A percentile compares a stretch with the other conserved stretches of the same genome.
These are phyloP conservation scores for Drosophila nikananu DNA, from an alignment of 1,140 invertebrate species.

Conservation along the genomic window DNA sequence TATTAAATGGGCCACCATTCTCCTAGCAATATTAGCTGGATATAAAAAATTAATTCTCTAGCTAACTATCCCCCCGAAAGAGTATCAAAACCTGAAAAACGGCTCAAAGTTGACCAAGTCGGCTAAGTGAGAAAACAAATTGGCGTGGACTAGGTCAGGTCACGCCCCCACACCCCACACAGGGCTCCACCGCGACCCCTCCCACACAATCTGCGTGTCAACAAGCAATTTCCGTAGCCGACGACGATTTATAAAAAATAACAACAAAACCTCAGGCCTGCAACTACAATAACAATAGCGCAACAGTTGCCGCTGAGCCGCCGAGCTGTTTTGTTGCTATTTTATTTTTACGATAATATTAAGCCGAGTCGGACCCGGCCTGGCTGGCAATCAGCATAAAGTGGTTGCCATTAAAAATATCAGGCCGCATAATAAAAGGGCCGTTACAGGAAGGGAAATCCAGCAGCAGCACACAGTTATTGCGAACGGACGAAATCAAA, in stretches of 20 bases:
- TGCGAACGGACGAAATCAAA: conserved; percentile 64
- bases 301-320: conserved; percentile 57
- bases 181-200: conserved; percentile 4
- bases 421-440: conserved; percentile 78
- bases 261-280: conserved; percentile 33
- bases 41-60: not conserved
- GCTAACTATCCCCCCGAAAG: not conserved
- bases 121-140: conserved; percentile 69
- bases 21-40: not conserved
- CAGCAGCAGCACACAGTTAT: conserved; percentile 1
- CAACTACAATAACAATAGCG: conserved; percentile 37
- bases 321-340: conserved; percentile 53
- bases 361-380: conserved; percentile 56
- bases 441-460: conserved; percentile 35
- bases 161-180: conserved; percentile 5
- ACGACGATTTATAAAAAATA: conserved; percentile 54
- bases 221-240: conserved; percentile 77
- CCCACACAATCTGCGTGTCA: conserved; percentile 65
- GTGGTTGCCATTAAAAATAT: conserved; percentile 82
- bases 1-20: too few species aligned
- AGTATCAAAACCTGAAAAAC: conserved; percentile 25
- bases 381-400: conserved; percentile 77
- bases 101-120: conserved; percentile 44
- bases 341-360: conserved; percentile 81
- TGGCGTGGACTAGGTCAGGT: conserved; percentile 74